Conservation (phyloP, 1,140 invertebrate species). For the Brachionus plicatilis region DNA sequence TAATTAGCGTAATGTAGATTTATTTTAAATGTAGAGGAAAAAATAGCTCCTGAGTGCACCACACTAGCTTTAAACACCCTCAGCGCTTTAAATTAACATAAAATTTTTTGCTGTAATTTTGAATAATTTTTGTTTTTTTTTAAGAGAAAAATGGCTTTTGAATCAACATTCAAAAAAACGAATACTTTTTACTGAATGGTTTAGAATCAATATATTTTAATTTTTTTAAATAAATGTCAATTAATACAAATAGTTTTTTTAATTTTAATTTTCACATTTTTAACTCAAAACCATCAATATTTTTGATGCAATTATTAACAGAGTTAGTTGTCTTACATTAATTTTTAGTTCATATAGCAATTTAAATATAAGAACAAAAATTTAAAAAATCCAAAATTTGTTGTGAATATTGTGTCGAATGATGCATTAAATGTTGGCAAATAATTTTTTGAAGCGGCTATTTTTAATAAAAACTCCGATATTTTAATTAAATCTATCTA, state of each 20-base stretch:
- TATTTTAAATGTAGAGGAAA: neutral
- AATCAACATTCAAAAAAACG: constrained; percentile 18
- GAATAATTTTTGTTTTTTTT: neutral
- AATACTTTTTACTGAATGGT: neutral
- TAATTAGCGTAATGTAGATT: neutral
- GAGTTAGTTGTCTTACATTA: no score
- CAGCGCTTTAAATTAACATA: neutral
- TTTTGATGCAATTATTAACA: no score
- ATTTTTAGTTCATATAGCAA: no score
- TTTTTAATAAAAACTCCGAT: no score
- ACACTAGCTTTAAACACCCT: neutral
- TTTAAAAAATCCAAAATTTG: no score
- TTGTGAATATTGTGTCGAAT: no score
- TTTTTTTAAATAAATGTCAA: neutral
- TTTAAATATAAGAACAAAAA: no score
- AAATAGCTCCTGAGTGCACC: neutral
- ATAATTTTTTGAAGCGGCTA: no score
- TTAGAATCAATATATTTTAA: neutral
- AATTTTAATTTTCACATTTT: no score
- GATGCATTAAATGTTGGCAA: no score
- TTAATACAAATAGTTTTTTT: neutral
- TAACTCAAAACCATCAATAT: no score
- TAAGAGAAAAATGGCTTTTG: constrained; percentile 33
- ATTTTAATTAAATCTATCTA: no score
- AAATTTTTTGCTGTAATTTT: neutral